phyloP scores from a whole-genome alignment of 2,113 vertebrate species.

The Poeciliopsis turrubarensis region DNA sequence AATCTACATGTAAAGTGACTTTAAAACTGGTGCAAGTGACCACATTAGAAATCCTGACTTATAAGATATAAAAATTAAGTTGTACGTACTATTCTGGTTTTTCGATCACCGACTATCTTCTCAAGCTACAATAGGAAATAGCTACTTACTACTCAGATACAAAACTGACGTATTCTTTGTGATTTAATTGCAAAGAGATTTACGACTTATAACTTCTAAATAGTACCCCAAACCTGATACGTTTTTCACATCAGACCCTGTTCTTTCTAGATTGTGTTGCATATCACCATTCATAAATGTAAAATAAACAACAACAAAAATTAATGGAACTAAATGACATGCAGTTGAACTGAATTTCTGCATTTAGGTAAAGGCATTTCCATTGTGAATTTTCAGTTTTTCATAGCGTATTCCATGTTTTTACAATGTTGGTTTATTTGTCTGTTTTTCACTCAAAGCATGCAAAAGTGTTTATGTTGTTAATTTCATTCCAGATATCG shows the following conservation, averaged over 20 bases:
- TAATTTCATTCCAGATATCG: conserved; percentile 81
- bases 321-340: not conserved
- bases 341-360: not conserved
- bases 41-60: not conserved
- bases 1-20: too few species aligned
- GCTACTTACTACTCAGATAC: not conserved
- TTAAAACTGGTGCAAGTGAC: too few species aligned
- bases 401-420: not conserved
- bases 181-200: not conserved
- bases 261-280: too few species aligned
- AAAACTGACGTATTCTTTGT: not conserved
- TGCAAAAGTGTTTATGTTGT: conserved; percentile 2
- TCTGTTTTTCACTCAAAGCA: not conserved
- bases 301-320: not conserved
- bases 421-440: not conserved
- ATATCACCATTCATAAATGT: too few species aligned
- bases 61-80: too few species aligned
- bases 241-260: too few species aligned
- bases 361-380: not conserved
- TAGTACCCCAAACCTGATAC: not conserved
- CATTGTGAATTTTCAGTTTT: not conserved
- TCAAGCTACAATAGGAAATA: not conserved
- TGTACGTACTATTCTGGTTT: too few species aligned
- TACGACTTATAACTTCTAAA: not conserved
- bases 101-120: not conserved